Evolutionary conservation across 2,888 invertebrate species (phyloP).

Genomic region (Drosophila mettleri): DNA sequence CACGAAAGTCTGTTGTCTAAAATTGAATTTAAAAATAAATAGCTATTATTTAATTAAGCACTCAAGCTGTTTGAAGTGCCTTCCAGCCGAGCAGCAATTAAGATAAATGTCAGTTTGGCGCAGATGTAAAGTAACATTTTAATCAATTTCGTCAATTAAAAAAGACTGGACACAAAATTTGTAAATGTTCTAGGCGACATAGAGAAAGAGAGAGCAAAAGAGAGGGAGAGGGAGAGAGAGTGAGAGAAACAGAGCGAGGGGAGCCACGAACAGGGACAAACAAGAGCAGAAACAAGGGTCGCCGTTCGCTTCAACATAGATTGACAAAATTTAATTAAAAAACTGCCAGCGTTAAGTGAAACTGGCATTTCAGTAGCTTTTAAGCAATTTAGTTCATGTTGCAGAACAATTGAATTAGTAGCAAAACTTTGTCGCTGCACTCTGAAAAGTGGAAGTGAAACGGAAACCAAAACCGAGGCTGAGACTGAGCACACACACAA

Average conservation of each 20-base stretch:
- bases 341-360: slow-evolving; percentile 54
- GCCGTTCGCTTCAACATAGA: slow-evolving; percentile 29
- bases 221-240: not conserved
- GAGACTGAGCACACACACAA: slow-evolving; percentile 2
- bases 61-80: slow-evolving; percentile 41
- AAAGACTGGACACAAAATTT: slow-evolving; percentile 49
- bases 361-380: slow-evolving; percentile 48
- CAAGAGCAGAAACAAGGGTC: not conserved
- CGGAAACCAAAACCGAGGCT: not conserved
- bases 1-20: slow-evolving; percentile 7
- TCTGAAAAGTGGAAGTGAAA: slow-evolving; percentile 3
- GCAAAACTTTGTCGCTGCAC: slow-evolving; percentile 27
- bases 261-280: not conserved
- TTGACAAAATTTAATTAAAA: slow-evolving; percentile 57
- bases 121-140: slow-evolving; percentile 75
- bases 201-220: not conserved
- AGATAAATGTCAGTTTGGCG: slow-evolving; percentile 71
- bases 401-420: slow-evolving; percentile 59
- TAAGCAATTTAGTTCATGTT: slow-evolving; percentile 65
- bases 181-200: slow-evolving; percentile 23
- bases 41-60: slow-evolving; percentile 70
- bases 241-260: too few relatives aligned
- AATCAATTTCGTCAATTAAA: slow-evolving; percentile 80
- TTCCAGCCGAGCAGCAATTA: slow-evolving; percentile 58
- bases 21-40: slow-evolving; percentile 13